These are phyloP conservation scores for Pangasius mekongensis DNA, from an alignment of 2,797 vertebrate genomes.

Conservation along the genomic window DNA sequence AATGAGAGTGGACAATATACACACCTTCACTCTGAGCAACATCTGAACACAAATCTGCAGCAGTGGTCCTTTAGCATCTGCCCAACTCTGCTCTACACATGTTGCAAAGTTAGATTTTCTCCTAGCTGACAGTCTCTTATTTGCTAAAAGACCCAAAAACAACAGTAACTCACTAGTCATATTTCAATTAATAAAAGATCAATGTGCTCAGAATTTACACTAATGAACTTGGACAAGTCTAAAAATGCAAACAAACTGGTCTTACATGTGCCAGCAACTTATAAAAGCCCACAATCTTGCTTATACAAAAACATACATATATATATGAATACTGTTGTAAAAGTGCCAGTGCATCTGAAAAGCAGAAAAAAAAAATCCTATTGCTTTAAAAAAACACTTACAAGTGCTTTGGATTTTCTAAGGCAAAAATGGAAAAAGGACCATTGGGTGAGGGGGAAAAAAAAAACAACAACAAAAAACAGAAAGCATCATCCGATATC, in stretches of 20 bases:
- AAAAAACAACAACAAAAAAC: not conserved
- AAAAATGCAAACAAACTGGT: conserved; percentile 20
- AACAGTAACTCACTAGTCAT: not conserved
- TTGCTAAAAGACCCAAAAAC: not conserved
- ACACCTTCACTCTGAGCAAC: not conserved
- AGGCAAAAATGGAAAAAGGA: conserved; percentile 29
- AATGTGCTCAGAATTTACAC: not conserved
- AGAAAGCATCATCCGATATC: not conserved
- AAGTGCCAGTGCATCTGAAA: conserved; percentile 77
- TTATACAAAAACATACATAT: conserved; percentile 52
- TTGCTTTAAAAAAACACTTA: conserved; percentile 44
- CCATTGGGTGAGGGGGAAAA: not conserved
- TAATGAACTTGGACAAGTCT: conserved; percentile 1
- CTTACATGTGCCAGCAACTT: conserved; percentile 34
- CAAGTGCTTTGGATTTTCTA: conserved; percentile 52
- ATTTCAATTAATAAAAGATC: conserved; percentile 11
- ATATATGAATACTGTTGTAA: conserved; percentile 62
- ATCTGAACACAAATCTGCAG: not conserved
- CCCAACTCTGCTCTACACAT: not conserved
- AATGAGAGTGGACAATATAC: not conserved
- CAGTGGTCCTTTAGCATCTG: not conserved
- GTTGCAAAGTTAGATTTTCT: not conserved
- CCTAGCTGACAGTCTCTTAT: not conserved
- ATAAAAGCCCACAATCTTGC: conserved; percentile 44
- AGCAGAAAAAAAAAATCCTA: conserved; percentile 18